Evolutionary conservation across 2,113 vertebrate species (phyloP), one percentile per base, ranked within the genome.

Genomic region (Pardalotus punctatus): DNA sequence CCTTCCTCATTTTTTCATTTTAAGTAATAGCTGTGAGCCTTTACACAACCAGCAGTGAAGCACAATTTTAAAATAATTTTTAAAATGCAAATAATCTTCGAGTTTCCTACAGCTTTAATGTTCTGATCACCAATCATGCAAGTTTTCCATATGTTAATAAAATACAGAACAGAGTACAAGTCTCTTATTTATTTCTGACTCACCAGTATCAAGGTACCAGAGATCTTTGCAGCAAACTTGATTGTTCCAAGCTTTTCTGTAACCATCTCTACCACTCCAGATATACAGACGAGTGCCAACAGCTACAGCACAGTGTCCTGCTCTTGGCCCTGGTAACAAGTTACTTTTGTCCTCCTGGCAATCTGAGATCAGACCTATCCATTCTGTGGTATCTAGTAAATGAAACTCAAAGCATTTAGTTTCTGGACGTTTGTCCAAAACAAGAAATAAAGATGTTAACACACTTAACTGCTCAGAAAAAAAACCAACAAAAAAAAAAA

Each of bases 211-310:
- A 97, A 99, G 98, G 97, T 99, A 99, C 99, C 99, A 99, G 91
- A 99, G 98, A 96, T 99, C 99, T 96, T 99, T 99, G 97, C 99
- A 99, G 98, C 99, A 99, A 67, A 99, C 99, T 97, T 99, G 99
- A 98, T 99, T 99, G 97, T 99, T 99, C 97, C 99, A 98, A 96
- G 97, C 99, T 97, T 99, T 99, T 72, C 98, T 98, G 97, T 99
- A 99, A 61, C 99, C 99, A 42, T 99, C 99, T 54, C 99, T 98
- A 62, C 99, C 99, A 65, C 99, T 99, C 99, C 99, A 99, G 90
- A 99, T 97, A 88, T 99, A 99, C 9, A 99, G 96, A n/a, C 99
- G 98, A 65, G 99, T 98, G n/a, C 99, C 99, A 20, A 99, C 97
- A 2, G 97, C 89, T 67, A 98, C 97, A 24, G 99, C 97, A 40